Conservation (phyloP, 2,113 vertebrate species). For the Apistogramma diplotaenia region DNA sequence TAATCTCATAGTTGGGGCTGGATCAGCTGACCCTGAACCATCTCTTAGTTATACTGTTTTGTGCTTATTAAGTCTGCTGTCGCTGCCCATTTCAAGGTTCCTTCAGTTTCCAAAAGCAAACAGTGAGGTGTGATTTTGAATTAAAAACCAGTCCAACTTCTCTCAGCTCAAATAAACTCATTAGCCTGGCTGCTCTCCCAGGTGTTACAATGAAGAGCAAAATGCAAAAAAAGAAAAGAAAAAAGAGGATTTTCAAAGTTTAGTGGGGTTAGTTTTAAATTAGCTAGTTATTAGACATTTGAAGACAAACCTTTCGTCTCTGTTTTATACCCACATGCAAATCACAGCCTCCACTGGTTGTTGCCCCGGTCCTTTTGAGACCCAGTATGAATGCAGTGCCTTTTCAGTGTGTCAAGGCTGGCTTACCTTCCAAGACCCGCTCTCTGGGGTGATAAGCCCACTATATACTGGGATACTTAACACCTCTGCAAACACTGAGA, state of each 20-base stretch:
- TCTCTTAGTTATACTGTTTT: not conserved
- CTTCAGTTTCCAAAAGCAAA: not conserved
- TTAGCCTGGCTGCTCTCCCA: not conserved
- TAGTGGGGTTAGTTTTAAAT: not conserved
- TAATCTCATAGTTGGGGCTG: not conserved
- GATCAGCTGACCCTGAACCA: not conserved
- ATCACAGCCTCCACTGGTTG: not conserved
- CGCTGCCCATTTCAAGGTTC: not conserved
- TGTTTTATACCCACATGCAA: not conserved
- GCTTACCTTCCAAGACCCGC: not conserved
- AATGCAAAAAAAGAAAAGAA: not conserved
- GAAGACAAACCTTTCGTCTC: not conserved
- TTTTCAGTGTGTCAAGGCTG: not conserved
- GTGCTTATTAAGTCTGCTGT: not conserved
- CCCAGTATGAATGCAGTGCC: not conserved
- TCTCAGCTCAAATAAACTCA: not conserved
- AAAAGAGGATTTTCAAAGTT: not conserved
- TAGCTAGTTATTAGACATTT: not conserved
- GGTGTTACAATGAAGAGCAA: not conserved
- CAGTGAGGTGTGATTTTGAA: not conserved
- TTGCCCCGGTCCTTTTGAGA: not conserved
- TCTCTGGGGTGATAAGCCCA: not conserved
- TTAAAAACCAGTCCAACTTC: not conserved
- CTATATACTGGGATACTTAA: not conserved
- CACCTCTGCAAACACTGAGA: not conserved